Evolutionary conservation across 1,140 invertebrate genomes (phyloP), one percentile per base, ranked within the genome.

Genomic region (Cotesia vestalis): DNA sequence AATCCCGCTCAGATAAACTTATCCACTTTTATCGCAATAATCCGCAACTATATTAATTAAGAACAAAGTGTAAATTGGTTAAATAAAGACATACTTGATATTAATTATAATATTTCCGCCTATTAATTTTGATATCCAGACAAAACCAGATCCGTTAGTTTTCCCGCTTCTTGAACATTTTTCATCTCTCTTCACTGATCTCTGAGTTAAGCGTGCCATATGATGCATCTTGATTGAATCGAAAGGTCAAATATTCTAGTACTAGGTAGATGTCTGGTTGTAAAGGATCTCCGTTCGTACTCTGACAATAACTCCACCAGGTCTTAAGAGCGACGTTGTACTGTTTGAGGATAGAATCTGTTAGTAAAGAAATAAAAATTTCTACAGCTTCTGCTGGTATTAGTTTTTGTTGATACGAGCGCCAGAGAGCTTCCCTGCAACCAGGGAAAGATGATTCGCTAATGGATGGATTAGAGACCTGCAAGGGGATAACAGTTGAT

Each of bases 201-300:
- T 53, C 59, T 2, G 40, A 70, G 55, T 78, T 80, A 35, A 80
- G 51, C 2, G 76, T 69, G 6, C 76, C 77, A 64, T 80, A 78
- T 14, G 76, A 75, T 9, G 59, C 73, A 1, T 76, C 75, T 9
- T 71, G 70, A 11, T 78, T 55, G 64, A 72, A 78, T 34, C 68
- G 53, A 6, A 55, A n/a, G 34, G 72, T 66, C 8, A 61, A 34
- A 61, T 27, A 34, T 27, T 11, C 12, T 20, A 61, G 27, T 20
- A 61, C 27, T 12, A 12, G 9, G 9, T 20, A 12, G 0, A 35
- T 34, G 17, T 11, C 11, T 9, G 59, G 17, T 61, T 17, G 3
- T 27, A 12, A 61, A 27, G 27, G 2, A 69, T 61, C 36, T 17
- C 35, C 3, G 34, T 38, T 20, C 14, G 35, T 20, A 35, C 60